These are phyloP conservation scores for Chelonus formosanus DNA, from an alignment of 2,888 invertebrate genomes.

Conservation along the genomic window DNA sequence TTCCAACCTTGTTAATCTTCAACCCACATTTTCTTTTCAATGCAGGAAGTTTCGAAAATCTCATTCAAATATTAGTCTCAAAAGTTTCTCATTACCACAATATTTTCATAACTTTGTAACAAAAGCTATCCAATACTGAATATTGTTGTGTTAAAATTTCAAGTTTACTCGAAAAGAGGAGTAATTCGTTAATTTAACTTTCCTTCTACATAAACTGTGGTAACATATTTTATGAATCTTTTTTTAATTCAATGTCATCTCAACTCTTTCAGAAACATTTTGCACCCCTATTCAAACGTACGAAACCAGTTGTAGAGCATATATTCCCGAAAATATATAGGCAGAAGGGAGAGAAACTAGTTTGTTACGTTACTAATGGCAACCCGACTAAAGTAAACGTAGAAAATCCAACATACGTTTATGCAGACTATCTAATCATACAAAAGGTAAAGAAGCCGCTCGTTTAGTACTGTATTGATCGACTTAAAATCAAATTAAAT, in stretches of 20 bases:
- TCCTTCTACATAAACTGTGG: neutral
- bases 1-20: too few species aligned
- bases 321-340: neutral
- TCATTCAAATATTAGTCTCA: neutral
- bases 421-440: neutral
- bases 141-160: neutral
- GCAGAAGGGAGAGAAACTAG: conserved; percentile 37
- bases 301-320: conserved; percentile 32
- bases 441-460: neutral
- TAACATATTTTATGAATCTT: neutral
- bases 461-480: too few species aligned
- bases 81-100: conserved; percentile 20
- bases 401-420: neutral
- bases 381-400: conserved; percentile 8
- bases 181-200: neutral
- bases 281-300: conserved; percentile 9
- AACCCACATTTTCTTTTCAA: too few species aligned
- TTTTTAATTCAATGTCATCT: conserved; percentile 5
- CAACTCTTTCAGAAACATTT: conserved; percentile 1
- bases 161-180: neutral
- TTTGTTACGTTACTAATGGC: conserved; percentile 34
- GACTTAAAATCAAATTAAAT: too few species aligned
- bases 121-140: neutral
- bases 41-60: neutral
- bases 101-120: conserved; percentile 6